Evolutionary conservation across 2,797 vertebrate genomes (phyloP), one percentile per base, ranked within the genome.

Genomic region (Acridotheres tristis): DNA sequence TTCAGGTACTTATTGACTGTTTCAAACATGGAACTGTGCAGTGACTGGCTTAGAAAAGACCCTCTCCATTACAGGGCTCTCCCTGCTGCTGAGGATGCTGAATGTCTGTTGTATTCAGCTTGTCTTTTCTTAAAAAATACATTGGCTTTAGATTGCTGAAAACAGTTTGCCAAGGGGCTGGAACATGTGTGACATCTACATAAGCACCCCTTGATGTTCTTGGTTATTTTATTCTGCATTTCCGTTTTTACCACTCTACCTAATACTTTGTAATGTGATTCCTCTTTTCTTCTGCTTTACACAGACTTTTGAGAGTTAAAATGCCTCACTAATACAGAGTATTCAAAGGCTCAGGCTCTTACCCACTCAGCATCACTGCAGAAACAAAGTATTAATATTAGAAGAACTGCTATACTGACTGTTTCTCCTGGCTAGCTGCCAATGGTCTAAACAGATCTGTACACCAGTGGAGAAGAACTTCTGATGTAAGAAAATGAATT

Each of bases 321-420:
- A 63, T 43, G 51, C 1, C 0, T 72, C 54, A 51, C 6, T 89
- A 96, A 93, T 69, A 94, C 27, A 86, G 51, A 40, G 54, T 91
- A 82, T 75, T 92, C 89, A 93, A 61, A 55, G 12, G 17, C 25
- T 83, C 20, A 57, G 82, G 68, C 73, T 92, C 72, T 96, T 96
- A 80, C 81, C 77, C 72, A 94, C 51, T 81, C 16, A 93, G 74
- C 74, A 82, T 95, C 67, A 83, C 50, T 83, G 62, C 55, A 61
- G 25, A 72, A 80, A 51, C 23, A 74, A 68, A 81, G 23, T 82
- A 89, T 75, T 80, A 85, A 72, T 96, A 85, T 58, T 26, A 47
- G 89, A 88, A 92, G 92, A 90, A 73, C 14, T 90, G 27, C 90
- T 94, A 79, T 93, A 85, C 50, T 83, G 80, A 93, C 68, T 51